A percentile compares a stretch with the other conserved stretches of the same genome.
phyloP scores from a whole-genome alignment of 2,797 vertebrate genomes.

The Atherinosoma microstoma region DNA sequence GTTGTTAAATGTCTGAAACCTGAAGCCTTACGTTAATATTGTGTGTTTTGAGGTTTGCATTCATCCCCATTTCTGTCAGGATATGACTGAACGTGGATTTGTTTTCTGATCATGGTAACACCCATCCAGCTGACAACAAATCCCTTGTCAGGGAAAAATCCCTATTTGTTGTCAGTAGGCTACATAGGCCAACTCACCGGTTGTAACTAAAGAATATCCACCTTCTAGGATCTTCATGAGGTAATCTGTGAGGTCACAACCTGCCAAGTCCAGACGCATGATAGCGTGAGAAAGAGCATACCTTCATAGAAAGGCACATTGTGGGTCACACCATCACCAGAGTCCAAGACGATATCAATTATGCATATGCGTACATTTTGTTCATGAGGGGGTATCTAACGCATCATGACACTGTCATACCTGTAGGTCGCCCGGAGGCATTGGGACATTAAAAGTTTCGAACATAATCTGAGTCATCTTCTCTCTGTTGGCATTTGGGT shows the following conservation, averaged over 20 bases:
- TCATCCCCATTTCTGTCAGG: too few species aligned
- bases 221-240: slow-evolving; percentile 84
- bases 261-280: slow-evolving; percentile 81
- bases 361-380: neutral
- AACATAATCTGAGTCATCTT: slow-evolving; percentile 92
- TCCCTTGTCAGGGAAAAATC: too few species aligned
- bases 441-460: slow-evolving; percentile 91
- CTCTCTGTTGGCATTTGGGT: slow-evolving; percentile 89
- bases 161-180: too few species aligned
- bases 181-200: slow-evolving; percentile 52
- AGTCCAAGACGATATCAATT: slow-evolving; percentile 77
- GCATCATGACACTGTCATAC: slow-evolving; percentile 66
- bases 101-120: neutral
- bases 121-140: too few species aligned
- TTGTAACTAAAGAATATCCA: slow-evolving; percentile 83
- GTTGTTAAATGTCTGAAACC: neutral
- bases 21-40: neutral
- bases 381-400: accelerated
- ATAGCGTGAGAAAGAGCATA: slow-evolving; percentile 82
- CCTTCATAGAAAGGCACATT: slow-evolving; percentile 81
- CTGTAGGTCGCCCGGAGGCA: slow-evolving; percentile 98
- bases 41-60: neutral
- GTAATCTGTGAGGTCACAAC: slow-evolving; percentile 82
- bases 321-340: slow-evolving; percentile 82
- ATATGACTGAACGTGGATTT: neutral